phyloP scores from a whole-genome alignment of 2,113 vertebrate genomes.

The Oncorhynchus nerka region DNA sequence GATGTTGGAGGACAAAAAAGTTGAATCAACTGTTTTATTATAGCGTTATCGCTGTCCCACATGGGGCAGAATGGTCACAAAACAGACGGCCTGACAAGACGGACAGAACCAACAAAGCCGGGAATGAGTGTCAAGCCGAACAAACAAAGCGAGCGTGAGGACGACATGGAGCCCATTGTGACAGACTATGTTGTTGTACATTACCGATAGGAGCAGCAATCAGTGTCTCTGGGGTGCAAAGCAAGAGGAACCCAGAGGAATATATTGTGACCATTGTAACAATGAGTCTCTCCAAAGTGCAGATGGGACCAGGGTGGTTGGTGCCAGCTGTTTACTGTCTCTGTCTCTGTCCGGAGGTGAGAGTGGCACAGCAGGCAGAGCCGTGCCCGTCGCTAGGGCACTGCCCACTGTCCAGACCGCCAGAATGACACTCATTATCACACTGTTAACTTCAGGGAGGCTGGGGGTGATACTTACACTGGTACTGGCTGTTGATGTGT shows the following conservation, averaged over 20 bases:
- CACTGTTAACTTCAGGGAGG: constrained; percentile 14
- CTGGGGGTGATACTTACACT: too few relatives aligned
- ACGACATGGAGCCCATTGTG: not conserved
- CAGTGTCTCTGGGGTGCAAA: too few relatives aligned
- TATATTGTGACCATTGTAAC: too few relatives aligned
- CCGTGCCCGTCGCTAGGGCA: constrained; percentile 24
- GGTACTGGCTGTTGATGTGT: not conserved
- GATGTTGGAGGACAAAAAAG: not conserved
- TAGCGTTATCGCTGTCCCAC: not conserved
- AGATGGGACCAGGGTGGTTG: constrained; percentile 46
- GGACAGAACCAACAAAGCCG: not conserved
- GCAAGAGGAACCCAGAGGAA: not conserved
- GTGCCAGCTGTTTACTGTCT: constrained; percentile 53
- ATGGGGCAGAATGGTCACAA: not conserved
- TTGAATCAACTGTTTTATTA: not conserved
- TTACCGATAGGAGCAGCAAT: too few relatives aligned
- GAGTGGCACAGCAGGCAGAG: constrained; percentile 46
- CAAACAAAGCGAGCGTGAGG: not conserved
- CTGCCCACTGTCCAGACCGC: constrained; percentile 54
- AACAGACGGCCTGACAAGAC: not conserved
- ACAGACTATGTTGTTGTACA: too few relatives aligned
- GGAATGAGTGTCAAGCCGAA: too few relatives aligned
- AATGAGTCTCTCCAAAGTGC: constrained; percentile 40
- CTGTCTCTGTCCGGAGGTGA: constrained; percentile 49
- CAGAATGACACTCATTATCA: constrained; percentile 22